Base-by-base conservation (phyloP, 2,797 vertebrate genomes). In the Peromyscus nudipes region DNA sequence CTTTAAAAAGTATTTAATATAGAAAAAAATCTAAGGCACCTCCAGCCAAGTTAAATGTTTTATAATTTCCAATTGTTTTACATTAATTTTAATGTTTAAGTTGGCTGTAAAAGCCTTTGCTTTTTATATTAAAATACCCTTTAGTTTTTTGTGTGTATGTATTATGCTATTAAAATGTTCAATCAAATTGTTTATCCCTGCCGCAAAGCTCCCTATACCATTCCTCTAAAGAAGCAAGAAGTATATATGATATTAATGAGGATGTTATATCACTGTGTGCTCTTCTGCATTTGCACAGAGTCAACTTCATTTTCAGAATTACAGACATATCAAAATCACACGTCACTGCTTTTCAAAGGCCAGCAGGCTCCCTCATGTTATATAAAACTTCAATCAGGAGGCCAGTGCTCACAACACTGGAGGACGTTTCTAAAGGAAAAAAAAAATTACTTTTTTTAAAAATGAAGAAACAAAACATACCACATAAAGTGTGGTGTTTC, bases 271-370 rank as follows among this genome's bases (percentile, higher is more conserved):
- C 31, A 43, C 65, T 60, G 90, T 49, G 77, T 23, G 40, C 31
- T 91, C 73, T 29, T 94, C 73, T 91, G 85, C 40, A 34, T 91
- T 95, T 90, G 31, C 46, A 65, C 31, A 94, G 65, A 46, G 29
- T 93, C 83, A 67, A 75, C 86, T 97, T 97, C 89, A 62, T 73
- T 94, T 95, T 96, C 91, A 96, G 77, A 95, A 96, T 95, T 92
- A 84, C 75, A 83, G 40, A 60, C 52, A 49, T 77, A 81, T 94
- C 91, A 96, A 96, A 94, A 95, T 92, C 73, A 91, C 65, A 73
- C 25, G 13, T 96, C 55, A 34, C 46, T 31, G 60, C 69, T 91
- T 82, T 49, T 89, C 75, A 67, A 93, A 86, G 73, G 73, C 65
- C 1, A 69, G 65, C 82, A 95, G 95, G 79, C 31, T 65, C 95